phyloP scores from a whole-genome alignment of 2,113 vertebrate genomes.

The Nicator chloris region DNA sequence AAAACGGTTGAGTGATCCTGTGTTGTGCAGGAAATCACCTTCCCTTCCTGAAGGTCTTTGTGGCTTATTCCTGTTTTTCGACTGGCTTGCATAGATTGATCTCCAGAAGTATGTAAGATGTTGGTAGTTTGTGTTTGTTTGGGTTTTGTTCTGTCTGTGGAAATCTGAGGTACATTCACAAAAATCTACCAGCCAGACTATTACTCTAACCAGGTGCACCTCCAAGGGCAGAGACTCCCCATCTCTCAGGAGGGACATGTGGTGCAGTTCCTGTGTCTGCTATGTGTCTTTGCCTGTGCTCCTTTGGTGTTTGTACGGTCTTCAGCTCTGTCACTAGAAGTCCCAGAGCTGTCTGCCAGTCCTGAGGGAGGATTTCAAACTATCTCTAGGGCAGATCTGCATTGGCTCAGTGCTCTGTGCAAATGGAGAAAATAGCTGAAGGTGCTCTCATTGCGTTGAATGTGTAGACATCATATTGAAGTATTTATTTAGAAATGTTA shows the following conservation, averaged over 20 bases:
- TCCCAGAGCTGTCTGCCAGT: neutral
- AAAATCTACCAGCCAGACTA: neutral
- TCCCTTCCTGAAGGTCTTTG: neutral
- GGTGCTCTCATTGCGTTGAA: neutral
- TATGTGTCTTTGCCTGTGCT: neutral
- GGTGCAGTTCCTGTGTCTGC: neutral
- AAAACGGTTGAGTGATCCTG: neutral
- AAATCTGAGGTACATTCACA: neutral
- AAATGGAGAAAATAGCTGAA: neutral
- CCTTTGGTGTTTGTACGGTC: neutral
- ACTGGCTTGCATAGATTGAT: neutral
- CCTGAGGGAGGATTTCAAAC: neutral
- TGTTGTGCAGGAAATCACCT: neutral
- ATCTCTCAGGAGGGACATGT: neutral
- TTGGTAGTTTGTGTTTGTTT: neutral
- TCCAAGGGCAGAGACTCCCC: neutral
- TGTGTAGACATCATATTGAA: neutral
- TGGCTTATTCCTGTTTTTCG: neutral
- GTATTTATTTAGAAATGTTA: neutral
- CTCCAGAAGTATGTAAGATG: neutral
- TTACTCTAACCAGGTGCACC: neutral
- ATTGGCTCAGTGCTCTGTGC: neutral
- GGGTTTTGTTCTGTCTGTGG: neutral
- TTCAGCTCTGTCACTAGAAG: neutral
- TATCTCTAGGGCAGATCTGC: neutral